Base-by-base conservation (phyloP, 2,888 invertebrate species). In the Tricholauxania praeusta region DNA sequence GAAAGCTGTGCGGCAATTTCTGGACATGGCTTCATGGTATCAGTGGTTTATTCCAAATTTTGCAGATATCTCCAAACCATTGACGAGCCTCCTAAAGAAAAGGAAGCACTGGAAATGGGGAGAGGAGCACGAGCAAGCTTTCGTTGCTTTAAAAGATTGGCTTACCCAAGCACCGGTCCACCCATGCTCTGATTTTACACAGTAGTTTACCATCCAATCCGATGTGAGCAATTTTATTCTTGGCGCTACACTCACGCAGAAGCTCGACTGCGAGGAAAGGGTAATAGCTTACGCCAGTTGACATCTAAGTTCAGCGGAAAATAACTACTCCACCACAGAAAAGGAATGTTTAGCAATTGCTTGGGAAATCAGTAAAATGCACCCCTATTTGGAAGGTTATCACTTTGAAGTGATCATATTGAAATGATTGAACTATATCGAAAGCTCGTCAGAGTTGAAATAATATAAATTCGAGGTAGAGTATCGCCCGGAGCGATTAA, bases 1-100 rank as follows among this genome's bases (percentile, higher is more conserved):
- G 0, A 59, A 49, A 14, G 67, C 69, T 8, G 4, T 75, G 4
- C 49, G 72, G 1, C 67, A 55, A 0, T 57, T 72, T n/a, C 14
- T 76, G 14, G 72, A 71, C 5, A 52, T 74, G 0, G 71, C 71
- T 0, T 73, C 71, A 0, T 76, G 71, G 74, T 76, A 74, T 14
- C 22, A 74, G 1, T 51, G 74, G 2, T 76, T 72, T 48, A 59
- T 76, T 0, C 71, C 69, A 1, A 57, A 74, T 3, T 73, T 73
- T 8, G 52, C 73, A 2, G 49, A n/a, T 4, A 12, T 65, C 2
- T 52, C 52, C 1, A 51, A 53, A 4, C 71, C 71, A 0, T 12
- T 77, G 7, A 74, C 74, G 7, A 19, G 59, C 10, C 47, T 66
- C 6, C 32, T 76, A 1, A 74, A 76, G 47, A 74, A 74, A 22